Evolutionary conservation across 2,797 vertebrate genomes (phyloP).

Genomic region (Poecilia picta): DNA sequence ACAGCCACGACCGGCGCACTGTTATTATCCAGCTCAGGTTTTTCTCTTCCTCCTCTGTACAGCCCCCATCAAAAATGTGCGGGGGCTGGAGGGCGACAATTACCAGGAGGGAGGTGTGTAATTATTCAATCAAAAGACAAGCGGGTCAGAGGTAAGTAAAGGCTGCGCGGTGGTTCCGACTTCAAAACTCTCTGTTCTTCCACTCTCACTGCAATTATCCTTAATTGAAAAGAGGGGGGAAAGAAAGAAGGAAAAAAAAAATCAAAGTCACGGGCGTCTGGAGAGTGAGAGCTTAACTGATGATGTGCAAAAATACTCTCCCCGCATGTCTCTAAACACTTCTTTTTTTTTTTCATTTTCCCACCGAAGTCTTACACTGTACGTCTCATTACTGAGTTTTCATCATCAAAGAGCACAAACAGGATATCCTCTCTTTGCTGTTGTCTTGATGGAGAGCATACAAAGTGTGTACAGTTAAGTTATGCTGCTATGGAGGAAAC

Average conservation of each 20-base stretch:
- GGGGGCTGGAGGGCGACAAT: conserved; percentile 76
- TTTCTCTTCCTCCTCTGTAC: conserved; percentile 60
- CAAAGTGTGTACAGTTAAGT: conserved; percentile 15
- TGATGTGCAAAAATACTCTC: conserved; percentile 69
- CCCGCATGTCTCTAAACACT: conserved; percentile 35
- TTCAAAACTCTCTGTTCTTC: conserved; percentile 71
- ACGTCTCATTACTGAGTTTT: conserved; percentile 56
- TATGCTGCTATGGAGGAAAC: background rate
- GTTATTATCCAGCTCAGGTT: conserved; percentile 77
- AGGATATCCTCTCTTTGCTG: conserved; percentile 66
- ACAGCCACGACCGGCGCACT: conserved; percentile 65
- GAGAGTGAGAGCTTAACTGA: conserved; percentile 71
- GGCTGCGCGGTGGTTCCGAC: conserved; percentile 59
- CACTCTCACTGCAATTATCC: conserved; percentile 77
- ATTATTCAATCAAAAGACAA: conserved; percentile 80
- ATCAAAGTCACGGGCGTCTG: conserved; percentile 74
- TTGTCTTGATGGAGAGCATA: conserved; percentile 42
- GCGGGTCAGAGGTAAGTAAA: conserved; percentile 77
- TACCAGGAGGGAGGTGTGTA: conserved; percentile 76
- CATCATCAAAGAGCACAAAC: conserved; percentile 73
- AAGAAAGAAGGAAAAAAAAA: conserved; percentile 50
- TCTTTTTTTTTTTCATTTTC: conserved; percentile 32
- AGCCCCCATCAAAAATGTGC: conserved; percentile 69
- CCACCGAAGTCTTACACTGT: conserved; percentile 29
- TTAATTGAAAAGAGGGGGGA: conserved; percentile 67